Evolutionary conservation across 1,140 invertebrate genomes (phyloP).

Genomic region (Anadara kagoshimensis): DNA sequence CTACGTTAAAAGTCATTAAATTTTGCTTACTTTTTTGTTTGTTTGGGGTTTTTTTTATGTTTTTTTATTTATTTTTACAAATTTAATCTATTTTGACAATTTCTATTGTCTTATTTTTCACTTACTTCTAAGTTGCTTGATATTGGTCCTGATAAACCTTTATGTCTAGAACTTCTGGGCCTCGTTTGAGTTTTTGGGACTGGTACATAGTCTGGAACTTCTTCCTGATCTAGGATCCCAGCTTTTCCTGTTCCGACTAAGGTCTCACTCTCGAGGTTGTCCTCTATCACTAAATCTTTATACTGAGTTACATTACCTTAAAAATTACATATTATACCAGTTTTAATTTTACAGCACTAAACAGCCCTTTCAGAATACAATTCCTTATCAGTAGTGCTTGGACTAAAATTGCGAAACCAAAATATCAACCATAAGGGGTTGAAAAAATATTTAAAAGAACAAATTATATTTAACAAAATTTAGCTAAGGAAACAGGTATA

Average conservation of each 20-base stretch:
- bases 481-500: no score
- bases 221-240: slow-evolving; percentile 48
- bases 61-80: no score
- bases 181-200: slow-evolving; percentile 27
- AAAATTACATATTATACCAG: background rate
- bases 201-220: slow-evolving; percentile 31
- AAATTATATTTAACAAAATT: no score
- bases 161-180: slow-evolving; percentile 46
- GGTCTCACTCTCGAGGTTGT: slow-evolving; percentile 63
- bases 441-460: no score
- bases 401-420: background rate
- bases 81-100: no score
- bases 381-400: no score
- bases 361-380: no score
- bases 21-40: no score
- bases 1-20: no score
- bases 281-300: slow-evolving; percentile 63
- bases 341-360: no score
- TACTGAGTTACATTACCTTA: background rate
- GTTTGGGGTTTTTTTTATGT: no score
- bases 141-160: slow-evolving; percentile 54
- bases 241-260: slow-evolving; percentile 60
- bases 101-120: slow-evolving; percentile 14
- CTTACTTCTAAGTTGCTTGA: slow-evolving; percentile 59
- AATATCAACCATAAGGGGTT: background rate